Base-by-base conservation (phyloP, 1,140 invertebrate species). In the Pseudomyrmex sp. region DNA sequence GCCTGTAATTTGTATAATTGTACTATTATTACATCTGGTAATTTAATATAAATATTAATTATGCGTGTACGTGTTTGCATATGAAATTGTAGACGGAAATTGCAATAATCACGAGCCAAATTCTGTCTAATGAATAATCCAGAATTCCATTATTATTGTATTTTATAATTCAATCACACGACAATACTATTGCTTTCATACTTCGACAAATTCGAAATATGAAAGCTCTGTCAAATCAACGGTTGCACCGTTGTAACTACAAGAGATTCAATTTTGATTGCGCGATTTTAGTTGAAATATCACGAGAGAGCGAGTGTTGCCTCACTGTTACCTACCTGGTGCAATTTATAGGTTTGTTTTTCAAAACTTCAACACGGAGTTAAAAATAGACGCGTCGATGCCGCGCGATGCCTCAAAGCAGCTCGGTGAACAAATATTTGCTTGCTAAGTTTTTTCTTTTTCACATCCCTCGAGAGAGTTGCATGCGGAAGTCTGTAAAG, bases 291-390 rank as follows among this genome's bases (percentile, higher is more conserved):
- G 26, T 10, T 77, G 18, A 77, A 77, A 77, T 77, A 68, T 68
- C 18, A 18, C 18, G 2, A n/a, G 0, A 35, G 35, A 35, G 35
- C 35, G 18, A 48, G 12, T 9, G 20, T 54, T 66, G 62, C 54
- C 13, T 35, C 12, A 4, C 26, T 66, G 18, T 68, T 23, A 15
- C 18, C 23, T 23, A 15, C 18, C 23, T 35, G 56, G 23, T 15
- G 18, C 70, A 10, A 68, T 68, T 68, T 68, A 68, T 77, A n/a
- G 12, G 35, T 13, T 44, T 77, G 74, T 77, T 77, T 77, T 77
- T 56, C 48, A 48, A 54, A 77, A 46, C 44, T 35, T 35, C 35
- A 35, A 35, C 35, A 35, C 0, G 5, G 5, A 35, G 35, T 5
- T 35, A 7, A 18, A 77, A 68, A 77, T 77, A 77, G 62, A 68